Conservation (phyloP, 2,113 vertebrate species). For the Oxygymnocypris stewartii region DNA sequence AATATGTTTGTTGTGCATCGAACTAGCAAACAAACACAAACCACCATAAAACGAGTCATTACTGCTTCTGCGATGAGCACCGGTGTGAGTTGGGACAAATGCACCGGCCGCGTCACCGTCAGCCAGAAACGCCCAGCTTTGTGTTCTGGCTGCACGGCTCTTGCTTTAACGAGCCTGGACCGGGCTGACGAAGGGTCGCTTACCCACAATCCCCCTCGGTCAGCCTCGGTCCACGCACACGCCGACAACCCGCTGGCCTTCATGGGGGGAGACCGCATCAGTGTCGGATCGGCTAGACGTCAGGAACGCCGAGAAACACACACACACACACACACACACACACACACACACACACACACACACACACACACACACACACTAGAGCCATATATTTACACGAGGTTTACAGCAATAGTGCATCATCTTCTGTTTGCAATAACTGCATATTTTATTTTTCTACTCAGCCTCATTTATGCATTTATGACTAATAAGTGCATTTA, state of each 20-base stretch:
- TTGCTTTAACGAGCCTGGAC: constrained; percentile 31
- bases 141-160: background rate
- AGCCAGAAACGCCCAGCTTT: constrained; percentile 50
- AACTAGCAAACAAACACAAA: background rate
- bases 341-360: no score
- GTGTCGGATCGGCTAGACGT: constrained; percentile 52
- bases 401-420: constrained; percentile 40
- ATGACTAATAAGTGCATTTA: background rate
- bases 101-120: constrained; percentile 60
- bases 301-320: constrained; percentile 31
- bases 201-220: constrained; percentile 47
- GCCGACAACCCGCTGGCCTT: constrained; percentile 68
- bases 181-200: constrained; percentile 32
- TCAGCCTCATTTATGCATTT: background rate
- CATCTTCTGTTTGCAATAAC: background rate
- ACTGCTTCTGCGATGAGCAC: constrained; percentile 57
- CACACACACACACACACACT: background rate
- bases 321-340: no score
- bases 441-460: constrained; percentile 6
- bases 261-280: constrained; percentile 72
- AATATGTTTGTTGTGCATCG: constrained; percentile 4
- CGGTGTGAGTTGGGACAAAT: constrained; percentile 80
- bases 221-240: constrained; percentile 56
- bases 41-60: constrained; percentile 9
- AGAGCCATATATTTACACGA: constrained; percentile 34